Base-by-base conservation (phyloP, 35 echinoderm and acorn worm species). In the Anneissia japonica region DNA sequence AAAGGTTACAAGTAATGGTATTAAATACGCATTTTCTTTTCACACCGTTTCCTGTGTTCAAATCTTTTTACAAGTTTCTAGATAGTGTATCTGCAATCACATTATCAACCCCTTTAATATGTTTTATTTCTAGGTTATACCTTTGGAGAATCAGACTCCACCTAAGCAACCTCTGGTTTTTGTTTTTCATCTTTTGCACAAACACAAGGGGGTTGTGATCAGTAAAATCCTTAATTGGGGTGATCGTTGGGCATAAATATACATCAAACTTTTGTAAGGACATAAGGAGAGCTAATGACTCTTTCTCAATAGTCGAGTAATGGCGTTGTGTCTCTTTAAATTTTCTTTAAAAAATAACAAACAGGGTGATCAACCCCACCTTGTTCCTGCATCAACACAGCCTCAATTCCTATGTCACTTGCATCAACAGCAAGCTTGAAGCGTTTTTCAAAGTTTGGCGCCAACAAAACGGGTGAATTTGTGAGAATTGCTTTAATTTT, bases 301-400 rank as follows among this genome's bases (percentile, higher is more conserved):
- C 83, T 36, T 91, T 86, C 33, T 91, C 89, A 30, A 91, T 38
- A 14, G 83, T 81, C 0, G 89, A 85, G 35, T 91, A 91, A 74
- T 80, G 72, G 4, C 16, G 30, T 43, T 91, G 83, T 73, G 83
- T 11, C 35, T 72, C 3, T 39, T 30, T 45, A 91, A 75, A n/a
- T n/a, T 74, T 91, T 86, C 37, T 46, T 91, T 0, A 46, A 86
- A 33, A 80, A 91, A 46, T 85, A 86, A 13, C 37, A 72, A 2
- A 91, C 46, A 32, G 89, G 89, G 21, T 41, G 74, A n/a, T 91
- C 83, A 3, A 45, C 83, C 4, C 86, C 17, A 0, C 86, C 83
- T 39, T 81, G 46, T 19, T 46, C 28, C 39, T 91, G 89, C 4
- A 77, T 30, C 12, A 85, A 30, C 36, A 91, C 75, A 38, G 39